phyloP scores from a whole-genome alignment of 2,797 vertebrate genomes.

The Tokudaia muenninki region DNA sequence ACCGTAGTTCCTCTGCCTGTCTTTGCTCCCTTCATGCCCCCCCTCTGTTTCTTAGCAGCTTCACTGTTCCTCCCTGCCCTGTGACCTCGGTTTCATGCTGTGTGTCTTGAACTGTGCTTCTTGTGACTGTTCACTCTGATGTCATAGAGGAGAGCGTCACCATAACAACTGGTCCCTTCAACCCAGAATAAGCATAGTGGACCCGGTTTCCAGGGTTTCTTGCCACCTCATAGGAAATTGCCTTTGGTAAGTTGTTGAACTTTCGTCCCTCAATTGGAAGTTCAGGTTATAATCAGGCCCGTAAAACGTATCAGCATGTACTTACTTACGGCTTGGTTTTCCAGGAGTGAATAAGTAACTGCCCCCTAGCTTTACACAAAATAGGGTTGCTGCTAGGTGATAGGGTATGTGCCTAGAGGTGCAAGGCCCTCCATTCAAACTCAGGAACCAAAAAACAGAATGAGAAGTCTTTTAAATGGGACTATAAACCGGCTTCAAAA shows the following conservation, averaged over 20 bases:
- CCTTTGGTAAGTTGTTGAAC: background rate
- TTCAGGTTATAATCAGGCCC: background rate
- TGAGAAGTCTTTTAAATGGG: background rate
- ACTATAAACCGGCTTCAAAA: background rate
- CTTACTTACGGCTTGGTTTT: background rate
- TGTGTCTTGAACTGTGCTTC: background rate
- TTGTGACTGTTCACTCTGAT: background rate
- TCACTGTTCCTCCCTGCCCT: background rate
- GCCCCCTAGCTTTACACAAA: background rate
- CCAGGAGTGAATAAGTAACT: background rate
- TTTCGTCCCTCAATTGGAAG: slow-evolving; percentile 2
- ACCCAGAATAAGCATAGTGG: background rate
- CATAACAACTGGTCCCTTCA: background rate
- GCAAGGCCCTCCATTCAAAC: background rate
- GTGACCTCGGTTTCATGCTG: background rate
- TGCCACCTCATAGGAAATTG: background rate
- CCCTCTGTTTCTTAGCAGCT: background rate
- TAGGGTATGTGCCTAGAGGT: background rate
- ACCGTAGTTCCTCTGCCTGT: background rate
- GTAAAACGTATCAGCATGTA: background rate
- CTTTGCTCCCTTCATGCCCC: background rate
- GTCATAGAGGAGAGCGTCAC: slow-evolving; percentile 2
- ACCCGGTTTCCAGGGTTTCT: background rate
- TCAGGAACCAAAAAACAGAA: background rate
- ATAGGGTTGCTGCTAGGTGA: background rate